phyloP scores from a whole-genome alignment of 2,797 vertebrate species.

The Eulemur rubriventer region DNA sequence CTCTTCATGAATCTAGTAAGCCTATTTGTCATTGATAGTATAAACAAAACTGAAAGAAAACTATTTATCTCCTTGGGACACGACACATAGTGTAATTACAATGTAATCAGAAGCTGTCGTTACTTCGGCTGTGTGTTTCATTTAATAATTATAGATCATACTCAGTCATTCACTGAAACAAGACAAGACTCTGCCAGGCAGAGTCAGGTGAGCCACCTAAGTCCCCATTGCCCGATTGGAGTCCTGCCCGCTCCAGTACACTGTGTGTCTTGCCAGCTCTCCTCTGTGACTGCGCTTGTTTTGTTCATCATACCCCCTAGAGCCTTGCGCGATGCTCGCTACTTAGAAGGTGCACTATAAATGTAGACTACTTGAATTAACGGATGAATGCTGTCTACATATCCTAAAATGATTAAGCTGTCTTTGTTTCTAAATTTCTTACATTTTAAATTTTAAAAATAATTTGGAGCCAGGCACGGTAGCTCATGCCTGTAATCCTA shows the following conservation, averaged over 20 bases:
- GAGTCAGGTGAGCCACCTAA: background rate
- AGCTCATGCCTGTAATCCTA: background rate
- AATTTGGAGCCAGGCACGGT: background rate
- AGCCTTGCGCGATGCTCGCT: background rate
- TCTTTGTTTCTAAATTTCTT: constrained; percentile 17
- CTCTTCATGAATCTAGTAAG: constrained; percentile 35
- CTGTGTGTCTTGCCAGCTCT: background rate
- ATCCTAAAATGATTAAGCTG: background rate
- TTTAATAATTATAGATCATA: constrained; percentile 33
- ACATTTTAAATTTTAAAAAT: background rate
- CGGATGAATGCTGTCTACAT: background rate
- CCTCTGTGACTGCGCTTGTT: background rate
- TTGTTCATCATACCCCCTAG: background rate
- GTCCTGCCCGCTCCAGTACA: background rate
- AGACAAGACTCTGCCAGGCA: background rate
- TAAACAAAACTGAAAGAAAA: constrained; percentile 53
- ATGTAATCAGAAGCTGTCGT: background rate
- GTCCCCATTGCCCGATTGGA: rapidly evolving
- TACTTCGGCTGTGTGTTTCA: background rate
- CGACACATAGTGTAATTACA: constrained; percentile 26
- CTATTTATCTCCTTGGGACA: constrained; percentile 62
- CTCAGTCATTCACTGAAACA: background rate
- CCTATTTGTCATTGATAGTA: constrained; percentile 43
- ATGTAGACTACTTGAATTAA: background rate
- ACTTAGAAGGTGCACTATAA: background rate